Evolutionary conservation across 2,113 vertebrate genomes (phyloP).

Genomic region (Elephantulus edwardii): DNA sequence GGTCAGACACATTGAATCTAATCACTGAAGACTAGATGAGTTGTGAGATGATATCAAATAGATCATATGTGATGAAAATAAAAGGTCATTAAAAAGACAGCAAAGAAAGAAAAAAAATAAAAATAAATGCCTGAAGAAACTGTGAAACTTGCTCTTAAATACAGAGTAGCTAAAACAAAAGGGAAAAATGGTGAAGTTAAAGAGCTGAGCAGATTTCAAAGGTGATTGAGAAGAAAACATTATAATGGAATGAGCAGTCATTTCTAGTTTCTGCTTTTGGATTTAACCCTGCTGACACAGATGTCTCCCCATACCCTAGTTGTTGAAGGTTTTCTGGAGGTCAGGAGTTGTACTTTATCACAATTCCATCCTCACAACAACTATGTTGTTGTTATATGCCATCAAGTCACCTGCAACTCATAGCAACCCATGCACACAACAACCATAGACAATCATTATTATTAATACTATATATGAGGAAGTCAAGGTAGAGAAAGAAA

Average conservation of each 20-base stretch:
- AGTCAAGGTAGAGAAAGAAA: slow-evolving; percentile 6
- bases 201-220: not conserved
- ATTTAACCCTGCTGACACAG: not conserved
- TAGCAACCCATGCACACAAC: not conserved
- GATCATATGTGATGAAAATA: not conserved
- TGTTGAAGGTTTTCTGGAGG: not conserved
- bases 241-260: not conserved
- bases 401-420: too few species aligned
- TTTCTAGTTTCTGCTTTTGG: not conserved
- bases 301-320: not conserved
- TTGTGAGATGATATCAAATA: not conserved
- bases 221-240: not conserved
- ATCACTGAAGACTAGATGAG: too few species aligned
- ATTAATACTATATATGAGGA: not conserved
- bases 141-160: not conserved
- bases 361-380: too few species aligned
- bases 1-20: not conserved
- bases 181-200: not conserved
- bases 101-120: not conserved
- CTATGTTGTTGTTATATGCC: too few species aligned
- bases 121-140: not conserved
- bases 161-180: not conserved
- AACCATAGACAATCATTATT: not conserved
- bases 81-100: too few species aligned
- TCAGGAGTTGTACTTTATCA: not conserved